phyloP scores from a whole-genome alignment of 2,797 vertebrate species.

The Columba guinea region DNA sequence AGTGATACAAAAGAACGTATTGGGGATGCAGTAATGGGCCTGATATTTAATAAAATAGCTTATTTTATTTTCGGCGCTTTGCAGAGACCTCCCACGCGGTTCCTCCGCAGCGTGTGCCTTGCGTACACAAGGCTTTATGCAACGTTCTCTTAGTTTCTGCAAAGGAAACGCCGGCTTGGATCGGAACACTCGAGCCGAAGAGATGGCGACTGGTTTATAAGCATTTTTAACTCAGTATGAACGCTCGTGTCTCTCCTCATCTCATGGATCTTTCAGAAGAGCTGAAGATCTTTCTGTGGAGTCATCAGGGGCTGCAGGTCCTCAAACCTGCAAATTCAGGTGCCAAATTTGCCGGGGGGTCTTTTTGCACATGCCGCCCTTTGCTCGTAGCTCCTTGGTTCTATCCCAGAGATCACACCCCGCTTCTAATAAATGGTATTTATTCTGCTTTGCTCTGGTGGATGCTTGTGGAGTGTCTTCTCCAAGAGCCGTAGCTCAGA shows the following conservation, averaged over 20 bases:
- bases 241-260: neutral
- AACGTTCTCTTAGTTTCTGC: neutral
- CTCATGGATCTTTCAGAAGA: accelerated
- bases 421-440: accelerated
- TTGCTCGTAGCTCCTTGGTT: neutral
- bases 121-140: neutral
- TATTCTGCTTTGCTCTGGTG: neutral
- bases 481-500: neutral
- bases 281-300: neutral
- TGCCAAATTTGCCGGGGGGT: neutral
- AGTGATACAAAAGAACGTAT: accelerated
- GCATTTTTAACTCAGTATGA: accelerated
- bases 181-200: neutral
- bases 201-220: neutral
- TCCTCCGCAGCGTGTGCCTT: accelerated
- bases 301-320: neutral
- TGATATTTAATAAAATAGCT: neutral
- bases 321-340: neutral
- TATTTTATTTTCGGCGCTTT: neutral
- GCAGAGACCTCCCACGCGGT: accelerated
- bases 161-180: neutral
- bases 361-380: neutral
- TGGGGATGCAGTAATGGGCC: neutral
- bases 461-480: neutral
- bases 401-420: neutral